These are phyloP conservation scores for Podiceps cristatus DNA, from an alignment of 2,113 vertebrate species.

Conservation along the genomic window DNA sequence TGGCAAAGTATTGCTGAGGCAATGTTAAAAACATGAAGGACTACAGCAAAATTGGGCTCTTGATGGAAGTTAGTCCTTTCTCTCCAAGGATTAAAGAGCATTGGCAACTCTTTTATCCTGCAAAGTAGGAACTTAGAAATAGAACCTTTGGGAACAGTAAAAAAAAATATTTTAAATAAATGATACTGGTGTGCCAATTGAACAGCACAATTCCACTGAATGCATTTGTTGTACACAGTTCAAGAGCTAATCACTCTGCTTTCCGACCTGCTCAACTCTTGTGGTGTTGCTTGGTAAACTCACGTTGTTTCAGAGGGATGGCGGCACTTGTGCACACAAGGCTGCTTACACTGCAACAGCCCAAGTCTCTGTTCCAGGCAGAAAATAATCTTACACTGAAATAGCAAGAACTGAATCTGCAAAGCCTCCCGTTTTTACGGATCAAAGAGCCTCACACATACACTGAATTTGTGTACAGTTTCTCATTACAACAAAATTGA, in stretches of 20 bases:
- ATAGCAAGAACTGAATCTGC: neutral
- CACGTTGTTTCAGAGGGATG: accelerated
- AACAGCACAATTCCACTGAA: neutral
- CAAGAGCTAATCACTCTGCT: neutral
- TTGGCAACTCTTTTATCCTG: neutral
- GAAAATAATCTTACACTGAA: neutral
- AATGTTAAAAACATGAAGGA: neutral
- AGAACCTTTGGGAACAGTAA: neutral
- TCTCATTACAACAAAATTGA: neutral
- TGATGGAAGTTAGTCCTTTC: neutral
- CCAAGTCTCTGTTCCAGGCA: neutral
- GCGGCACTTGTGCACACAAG: neutral
- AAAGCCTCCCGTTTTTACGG: neutral
- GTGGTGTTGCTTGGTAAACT: neutral
- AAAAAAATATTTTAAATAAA: neutral
- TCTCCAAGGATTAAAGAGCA: neutral
- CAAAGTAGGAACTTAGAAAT: neutral
- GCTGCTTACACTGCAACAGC: neutral
- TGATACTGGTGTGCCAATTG: neutral
- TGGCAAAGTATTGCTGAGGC: neutral
- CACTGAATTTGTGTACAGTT: neutral
- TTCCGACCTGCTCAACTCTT: neutral
- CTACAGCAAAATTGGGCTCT: neutral
- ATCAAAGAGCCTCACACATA: neutral
- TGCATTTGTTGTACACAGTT: neutral